Percentiles rank a stretch among this genome's conserved stretches.
phyloP scores from a whole-genome alignment of 1,140 invertebrate species.

The Leptestheria dahalacensis region DNA sequence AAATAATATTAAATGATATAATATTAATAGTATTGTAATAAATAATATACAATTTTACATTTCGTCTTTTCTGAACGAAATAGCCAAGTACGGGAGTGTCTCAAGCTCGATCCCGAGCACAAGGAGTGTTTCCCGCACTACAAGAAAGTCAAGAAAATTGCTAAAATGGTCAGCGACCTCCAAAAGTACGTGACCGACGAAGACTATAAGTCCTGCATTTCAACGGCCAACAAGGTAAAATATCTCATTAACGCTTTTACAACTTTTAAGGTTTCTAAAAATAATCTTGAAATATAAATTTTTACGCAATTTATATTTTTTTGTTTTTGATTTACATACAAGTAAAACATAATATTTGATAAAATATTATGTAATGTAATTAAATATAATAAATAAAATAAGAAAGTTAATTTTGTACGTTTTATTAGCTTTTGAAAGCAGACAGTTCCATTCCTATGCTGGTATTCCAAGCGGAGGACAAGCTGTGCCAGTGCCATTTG shows the following conservation, averaged over 20 bases:
- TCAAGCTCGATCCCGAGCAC: constrained; percentile 95
- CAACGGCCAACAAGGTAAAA: constrained; percentile 45
- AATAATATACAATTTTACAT: too few relatives aligned
- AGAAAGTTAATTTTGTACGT: background rate
- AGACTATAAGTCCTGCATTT: constrained; percentile 59
- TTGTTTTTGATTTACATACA: too few relatives aligned
- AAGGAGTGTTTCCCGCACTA: constrained; percentile 92
- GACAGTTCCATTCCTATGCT: constrained; percentile 58
- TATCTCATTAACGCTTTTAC: background rate
- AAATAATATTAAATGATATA: too few relatives aligned
- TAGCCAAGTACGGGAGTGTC: constrained; percentile 86
- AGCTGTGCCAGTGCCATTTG: constrained; percentile 55
- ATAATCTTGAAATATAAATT: too few relatives aligned
- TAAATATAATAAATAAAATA: background rate
- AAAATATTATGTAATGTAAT: too few relatives aligned
- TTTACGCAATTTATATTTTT: too few relatives aligned
- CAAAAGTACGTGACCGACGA: constrained; percentile 49
- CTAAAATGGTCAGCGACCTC: constrained; percentile 62
- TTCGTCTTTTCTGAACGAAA: constrained; percentile 21
- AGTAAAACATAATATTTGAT: too few relatives aligned
- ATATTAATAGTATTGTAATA: too few relatives aligned
- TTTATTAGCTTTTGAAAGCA: constrained; percentile 36
- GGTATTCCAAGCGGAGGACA: constrained; percentile 51
- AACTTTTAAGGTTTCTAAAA: too few relatives aligned
- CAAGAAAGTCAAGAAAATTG: constrained; percentile 93